phyloP scores from a whole-genome alignment of 1,140 invertebrate species.

The Tetramorium simillimum region DNA sequence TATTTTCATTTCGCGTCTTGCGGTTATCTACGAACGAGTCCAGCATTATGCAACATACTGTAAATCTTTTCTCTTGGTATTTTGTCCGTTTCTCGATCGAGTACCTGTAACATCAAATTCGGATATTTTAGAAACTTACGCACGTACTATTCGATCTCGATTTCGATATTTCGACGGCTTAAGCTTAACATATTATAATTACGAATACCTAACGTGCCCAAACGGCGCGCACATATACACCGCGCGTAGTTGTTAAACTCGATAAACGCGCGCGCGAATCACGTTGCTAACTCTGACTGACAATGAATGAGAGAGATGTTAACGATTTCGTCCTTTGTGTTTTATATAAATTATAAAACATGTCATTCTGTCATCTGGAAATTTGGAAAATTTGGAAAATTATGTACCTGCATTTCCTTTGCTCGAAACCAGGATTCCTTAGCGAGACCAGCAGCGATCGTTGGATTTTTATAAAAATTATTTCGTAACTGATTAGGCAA shows the following conservation, averaged over 20 bases:
- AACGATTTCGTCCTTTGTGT: too few relatives aligned
- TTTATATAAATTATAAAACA: too few relatives aligned
- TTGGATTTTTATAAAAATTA: slow-evolving; percentile 92
- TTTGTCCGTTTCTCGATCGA: slow-evolving; percentile 91
- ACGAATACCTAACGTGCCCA: too few relatives aligned
- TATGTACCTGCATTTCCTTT: slow-evolving; percentile 88
- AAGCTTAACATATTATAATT: not conserved
- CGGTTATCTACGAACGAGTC: slow-evolving; percentile 84
- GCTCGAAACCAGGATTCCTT: slow-evolving; percentile 91
- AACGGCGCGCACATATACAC: not conserved
- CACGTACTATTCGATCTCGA: too few relatives aligned
- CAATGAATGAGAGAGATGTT: too few relatives aligned
- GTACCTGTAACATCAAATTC: slow-evolving; percentile 84
- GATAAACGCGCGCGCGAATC: too few relatives aligned
- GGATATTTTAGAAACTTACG: not conserved
- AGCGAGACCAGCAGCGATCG: slow-evolving; percentile 89
- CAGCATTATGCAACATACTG: slow-evolving; percentile 90
- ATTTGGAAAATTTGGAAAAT: not conserved
- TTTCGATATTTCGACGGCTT: not conserved
- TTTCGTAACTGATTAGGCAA: slow-evolving; percentile 88
- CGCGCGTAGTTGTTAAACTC: too few relatives aligned
- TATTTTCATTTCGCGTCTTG: not conserved
- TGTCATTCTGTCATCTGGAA: not conserved
- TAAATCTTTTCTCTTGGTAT: slow-evolving; percentile 91
- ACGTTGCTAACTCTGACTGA: too few relatives aligned